Percentiles rank a stretch among this genome's conserved stretches.
phyloP scores from a whole-genome alignment of 1,140 invertebrate species.

The Piezodorus guildinii region DNA sequence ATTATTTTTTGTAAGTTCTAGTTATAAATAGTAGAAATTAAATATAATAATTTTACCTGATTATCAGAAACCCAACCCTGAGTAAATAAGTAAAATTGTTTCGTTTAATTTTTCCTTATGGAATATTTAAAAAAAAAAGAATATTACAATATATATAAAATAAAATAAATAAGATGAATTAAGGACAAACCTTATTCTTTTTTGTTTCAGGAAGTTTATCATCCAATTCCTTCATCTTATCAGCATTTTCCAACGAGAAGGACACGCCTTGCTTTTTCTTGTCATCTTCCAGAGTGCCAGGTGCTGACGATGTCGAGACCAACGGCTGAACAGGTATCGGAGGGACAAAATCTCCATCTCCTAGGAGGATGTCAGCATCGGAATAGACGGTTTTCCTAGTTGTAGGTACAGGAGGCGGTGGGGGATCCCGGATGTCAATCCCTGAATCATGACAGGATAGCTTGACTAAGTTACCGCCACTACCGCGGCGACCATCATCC shows the following conservation, averaged over 20 bases:
- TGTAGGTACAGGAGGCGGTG: slow-evolving; percentile 39
- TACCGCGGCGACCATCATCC: slow-evolving; percentile 23
- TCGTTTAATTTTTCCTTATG: no score
- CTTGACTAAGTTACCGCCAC: slow-evolving; percentile 44
- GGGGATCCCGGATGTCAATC: slow-evolving; percentile 66
- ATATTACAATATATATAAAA: no score
- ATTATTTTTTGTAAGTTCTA: no score
- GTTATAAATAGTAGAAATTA: no score
- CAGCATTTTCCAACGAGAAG: slow-evolving; percentile 43
- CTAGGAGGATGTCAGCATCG: slow-evolving; percentile 71
- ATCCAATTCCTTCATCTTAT: slow-evolving; percentile 34
- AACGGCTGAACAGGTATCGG: slow-evolving; percentile 50
- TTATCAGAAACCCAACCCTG: no score
- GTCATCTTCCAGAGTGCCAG: slow-evolving; percentile 33
- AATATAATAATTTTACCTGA: no score
- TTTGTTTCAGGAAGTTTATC: slow-evolving; percentile 39
- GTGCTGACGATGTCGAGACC: slow-evolving; percentile 34
- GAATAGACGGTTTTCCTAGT: slow-evolving; percentile 46
- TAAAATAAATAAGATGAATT: no score
- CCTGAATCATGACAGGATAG: slow-evolving; percentile 77
- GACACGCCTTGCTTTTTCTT: slow-evolving; percentile 62
- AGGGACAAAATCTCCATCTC: slow-evolving; percentile 58
- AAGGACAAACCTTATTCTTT: slow-evolving; percentile 38
- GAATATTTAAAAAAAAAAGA: no score
- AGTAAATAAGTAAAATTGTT: no score